Evolutionary conservation across 2,888 invertebrate genomes (phyloP).

Genomic region (Rutpela maculata): DNA sequence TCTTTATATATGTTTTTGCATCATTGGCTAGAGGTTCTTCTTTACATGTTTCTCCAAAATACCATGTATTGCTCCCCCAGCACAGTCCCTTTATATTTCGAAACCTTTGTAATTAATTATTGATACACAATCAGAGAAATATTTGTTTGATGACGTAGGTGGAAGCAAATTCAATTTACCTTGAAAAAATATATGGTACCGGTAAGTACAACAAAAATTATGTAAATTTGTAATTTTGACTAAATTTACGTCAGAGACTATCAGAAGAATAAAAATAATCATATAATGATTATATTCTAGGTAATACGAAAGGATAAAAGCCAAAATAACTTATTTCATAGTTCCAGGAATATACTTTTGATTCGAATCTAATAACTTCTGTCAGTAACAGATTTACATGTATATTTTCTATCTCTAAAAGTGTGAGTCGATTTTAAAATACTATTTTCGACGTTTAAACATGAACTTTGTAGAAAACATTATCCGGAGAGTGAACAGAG

Average conservation of each 20-base stretch:
- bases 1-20: no score
- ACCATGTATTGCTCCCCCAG: no score
- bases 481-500: no score
- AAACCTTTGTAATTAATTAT: no score
- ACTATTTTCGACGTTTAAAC: not conserved
- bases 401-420: conserved; percentile 4
- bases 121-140: no score
- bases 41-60: no score
- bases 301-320: conserved; percentile 1
- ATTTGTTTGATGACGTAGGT: no score
- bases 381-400: conserved; percentile 7
- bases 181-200: not conserved
- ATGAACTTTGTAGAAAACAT: not conserved
- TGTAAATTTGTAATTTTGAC: not conserved
- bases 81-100: no score
- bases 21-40: no score
- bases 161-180: not conserved
- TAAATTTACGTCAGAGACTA: not conserved
- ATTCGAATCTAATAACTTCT: not conserved
- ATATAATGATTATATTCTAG: not conserved
- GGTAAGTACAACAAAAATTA: not conserved
- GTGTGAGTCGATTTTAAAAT: not conserved
- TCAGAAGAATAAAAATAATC: conserved; percentile 7
- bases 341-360: not conserved
- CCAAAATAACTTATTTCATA: not conserved